These are phyloP conservation scores for Prionailurus bengalensis DNA, from an alignment of 2,113 vertebrate species.

Conservation along the genomic window DNA sequence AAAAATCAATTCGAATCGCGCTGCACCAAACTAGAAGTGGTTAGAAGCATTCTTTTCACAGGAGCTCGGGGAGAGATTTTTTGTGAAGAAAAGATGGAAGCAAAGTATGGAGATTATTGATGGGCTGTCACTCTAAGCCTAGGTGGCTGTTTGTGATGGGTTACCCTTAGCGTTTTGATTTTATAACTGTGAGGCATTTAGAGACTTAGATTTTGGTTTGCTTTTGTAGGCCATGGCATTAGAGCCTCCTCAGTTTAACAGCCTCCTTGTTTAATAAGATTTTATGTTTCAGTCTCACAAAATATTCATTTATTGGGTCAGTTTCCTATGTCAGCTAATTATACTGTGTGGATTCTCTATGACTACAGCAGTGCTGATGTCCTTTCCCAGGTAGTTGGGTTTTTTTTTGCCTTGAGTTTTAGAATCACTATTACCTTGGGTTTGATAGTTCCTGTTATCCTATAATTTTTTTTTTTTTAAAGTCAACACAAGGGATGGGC, in stretches of 20 bases:
- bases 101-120: not conserved
- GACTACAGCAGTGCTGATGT: not conserved
- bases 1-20: not conserved
- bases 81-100: not conserved
- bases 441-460: conserved; percentile 33
- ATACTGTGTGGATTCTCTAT: conserved; percentile 14
- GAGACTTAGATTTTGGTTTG: not conserved
- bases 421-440: not conserved
- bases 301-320: conserved; percentile 64
- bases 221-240: not conserved
- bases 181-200: not conserved
- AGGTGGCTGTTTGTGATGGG: not conserved
- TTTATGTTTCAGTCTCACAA: conserved; percentile 67
- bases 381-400: not conserved
- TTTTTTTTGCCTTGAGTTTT: conserved; percentile 22
- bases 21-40: not conserved
- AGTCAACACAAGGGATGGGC: too few species aligned
- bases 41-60: not conserved
- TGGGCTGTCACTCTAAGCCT: not conserved
- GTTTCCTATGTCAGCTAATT: conserved; percentile 60
- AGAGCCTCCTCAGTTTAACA: not conserved
- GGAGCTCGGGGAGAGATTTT: not conserved
- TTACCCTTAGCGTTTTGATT: not conserved
- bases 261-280: conserved; percentile 23
- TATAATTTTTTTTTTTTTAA: not conserved